Base-by-base conservation (phyloP, 2,797 vertebrate species). In the Knipowitschia caucasica region DNA sequence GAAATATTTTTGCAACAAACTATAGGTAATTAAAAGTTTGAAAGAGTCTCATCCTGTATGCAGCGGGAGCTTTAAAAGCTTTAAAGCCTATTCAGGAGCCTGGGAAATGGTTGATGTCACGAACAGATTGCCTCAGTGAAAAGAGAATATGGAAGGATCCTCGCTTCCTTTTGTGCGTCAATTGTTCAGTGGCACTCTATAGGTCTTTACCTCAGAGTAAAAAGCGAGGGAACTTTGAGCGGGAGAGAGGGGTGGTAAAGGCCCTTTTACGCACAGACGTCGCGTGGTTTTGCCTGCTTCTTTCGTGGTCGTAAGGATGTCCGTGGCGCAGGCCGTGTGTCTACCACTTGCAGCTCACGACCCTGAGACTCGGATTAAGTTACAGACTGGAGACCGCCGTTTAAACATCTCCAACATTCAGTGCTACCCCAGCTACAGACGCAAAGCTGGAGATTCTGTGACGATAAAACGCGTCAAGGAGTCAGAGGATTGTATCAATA, bases 71-170 rank as follows among this genome's bases (percentile, higher is more conserved):
- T 90, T 87, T 87, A 71, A 90, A 77, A 83, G 85, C 85, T 85
- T 76, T 82, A 83, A 91, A 81, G 71, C 81, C 92, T 80, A 93
- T 92, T 93, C 90, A 93, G 81, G 73, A 80, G 69, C 89, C 89
- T 90, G 91, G 91, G 92, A 93, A 93, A 90, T 86, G 91, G 92
- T 93, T 94, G 92, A 93, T 93, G 91, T 93, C 86, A 87, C 79
- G 81, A 83, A 87, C 86, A 88, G 84, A 90, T 89, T 87, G 83
- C 86, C 77, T 79, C 84, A 75, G 78, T 91, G 90, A 92, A 89
- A 89, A 75, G 83, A 84, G 87, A 91, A 90, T 92, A 92, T 92
- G 91, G 89, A 92, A 83, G 82, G 87, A 87, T 88, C 84, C 85
- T 90, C 83, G 82, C 86, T 80, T 88, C 84, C 87, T 83, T 86